phyloP scores from a whole-genome alignment of 2,888 invertebrate species.

The Oscheius sp. region DNA sequence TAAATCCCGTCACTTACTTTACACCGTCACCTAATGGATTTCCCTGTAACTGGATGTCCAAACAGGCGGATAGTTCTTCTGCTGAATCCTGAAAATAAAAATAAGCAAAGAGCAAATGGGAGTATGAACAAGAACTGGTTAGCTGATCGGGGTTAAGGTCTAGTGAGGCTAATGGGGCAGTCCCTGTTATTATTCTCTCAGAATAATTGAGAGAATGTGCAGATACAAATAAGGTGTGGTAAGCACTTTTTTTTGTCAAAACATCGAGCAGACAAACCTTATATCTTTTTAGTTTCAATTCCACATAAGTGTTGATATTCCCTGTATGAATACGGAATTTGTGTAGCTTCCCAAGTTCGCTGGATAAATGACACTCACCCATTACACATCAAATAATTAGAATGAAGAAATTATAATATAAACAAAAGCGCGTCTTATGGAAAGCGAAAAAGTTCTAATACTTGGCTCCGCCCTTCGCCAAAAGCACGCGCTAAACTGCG shows the following conservation, averaged over 20 bases:
- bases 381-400: not conserved
- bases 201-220: not conserved
- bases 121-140: no score
- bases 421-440: slow-evolving; percentile 1
- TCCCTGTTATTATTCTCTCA: not conserved
- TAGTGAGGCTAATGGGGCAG: no score
- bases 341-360: slow-evolving; percentile 36
- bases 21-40: slow-evolving; percentile 59
- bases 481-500: not conserved
- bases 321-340: slow-evolving; percentile 72
- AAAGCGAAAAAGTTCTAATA: slow-evolving; percentile 9
- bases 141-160: no score
- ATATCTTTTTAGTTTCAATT: slow-evolving; percentile 64
- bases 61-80: slow-evolving; percentile 70
- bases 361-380: not conserved
- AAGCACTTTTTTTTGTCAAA: not conserved
- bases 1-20: slow-evolving; percentile 42
- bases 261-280: not conserved
- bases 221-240: not conserved
- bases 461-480: slow-evolving; percentile 1
- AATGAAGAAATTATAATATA: not conserved
- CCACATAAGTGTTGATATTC: slow-evolving; percentile 71
- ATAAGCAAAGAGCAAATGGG: no score
- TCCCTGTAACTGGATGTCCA: slow-evolving; percentile 67
- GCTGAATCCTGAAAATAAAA: slow-evolving; percentile 60